Base-by-base conservation (phyloP, 2,888 invertebrate genomes). In the Aspidiotus rigidus region DNA sequence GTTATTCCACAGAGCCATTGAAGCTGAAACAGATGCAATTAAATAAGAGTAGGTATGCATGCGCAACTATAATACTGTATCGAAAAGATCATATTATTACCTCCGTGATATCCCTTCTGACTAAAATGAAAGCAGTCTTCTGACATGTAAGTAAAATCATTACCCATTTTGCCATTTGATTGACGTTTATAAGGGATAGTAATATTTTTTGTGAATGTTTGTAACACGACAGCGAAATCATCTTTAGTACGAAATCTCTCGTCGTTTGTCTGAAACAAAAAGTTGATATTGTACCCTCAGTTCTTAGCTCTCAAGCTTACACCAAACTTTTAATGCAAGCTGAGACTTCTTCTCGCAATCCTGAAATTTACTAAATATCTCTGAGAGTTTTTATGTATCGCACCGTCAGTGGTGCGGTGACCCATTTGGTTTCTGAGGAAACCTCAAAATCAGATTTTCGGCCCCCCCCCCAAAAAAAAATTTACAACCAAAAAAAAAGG, bases 91-190 rank as follows among this genome's bases (percentile, higher is more conserved):
- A 44, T 41, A n/a, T n/a, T 74, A 77, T 78, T 77, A 84, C 84
- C 79, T 77, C 77, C 75, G 2, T 84, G 83, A 72, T 84, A 81
- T 15, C 80, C 79, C 73, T 81, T 83, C 75, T 86, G 85, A 72
- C 83, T 84, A 7, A 84, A 77, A 75, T 86, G 86, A 73, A 86
- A 86, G 75, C 86, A 86, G 75, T 86, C 86, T 53, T 77, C 76
- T 0, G 85, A 82, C 62, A 84, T 76, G 75, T 79, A 83, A 0
- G 80, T 77, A 54, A 79, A 78, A 76, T 85, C 84, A 0, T 79
- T 64, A 72, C 72, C 0, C 81, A 82, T 59, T 79, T 75, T 1
- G 75, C 72, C 1, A 39, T 44, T 69, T 2, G 69, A 28, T 13
- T 56, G 17, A 13, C 56, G 44, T 71, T 75, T 67, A 44, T 28